Evolutionary conservation across 2,113 vertebrate genomes (phyloP), one percentile per base, ranked within the genome.

Genomic region (Hemiprocne comata): DNA sequence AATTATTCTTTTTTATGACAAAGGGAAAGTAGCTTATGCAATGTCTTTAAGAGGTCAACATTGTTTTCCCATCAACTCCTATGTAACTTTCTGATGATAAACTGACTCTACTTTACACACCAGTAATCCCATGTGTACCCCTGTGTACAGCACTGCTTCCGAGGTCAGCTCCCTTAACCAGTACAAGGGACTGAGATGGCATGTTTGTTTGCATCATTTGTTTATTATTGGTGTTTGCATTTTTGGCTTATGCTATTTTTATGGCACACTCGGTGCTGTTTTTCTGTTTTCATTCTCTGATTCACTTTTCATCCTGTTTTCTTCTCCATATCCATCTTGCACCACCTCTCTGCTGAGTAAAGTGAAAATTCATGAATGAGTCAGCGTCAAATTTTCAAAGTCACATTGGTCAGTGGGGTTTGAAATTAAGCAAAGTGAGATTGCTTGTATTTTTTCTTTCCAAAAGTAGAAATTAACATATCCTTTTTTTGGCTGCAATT

Each of bases 281-380:
- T 93, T 79, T 93, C 73, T 82, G 19, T 87, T 82, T 82, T 88
- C 44, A 80, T 77, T 42, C 55, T 84, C 72, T 81, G 65, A 80
- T 82, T 91, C 70, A 90, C 76, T 94, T 94, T 94, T 92, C 91
- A 66, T 81, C 77, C 77, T 91, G 73, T 78, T 94, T 94, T 77
- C 38, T 91, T 94, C 40, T 94, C 61, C 50, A 74, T 91, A 65
- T 83, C 74, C 74, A 85, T 94, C 57, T 77, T 77, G 9, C 9
- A 69, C 48, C 79, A 84, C 34, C 24, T 66, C 40, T 66, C 7
- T 75, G 73, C 85, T 93, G 92, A 92, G 69, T 69, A 84, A 91
- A 95, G 65, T 57, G 61, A 88, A 96, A 96, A 94, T 78, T 51
- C 28, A 50, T 40, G 67, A 72, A 81, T 78, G 90, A 94, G 51